Base-by-base conservation (phyloP, 2,888 invertebrate species). In the Apodemia duryi region DNA sequence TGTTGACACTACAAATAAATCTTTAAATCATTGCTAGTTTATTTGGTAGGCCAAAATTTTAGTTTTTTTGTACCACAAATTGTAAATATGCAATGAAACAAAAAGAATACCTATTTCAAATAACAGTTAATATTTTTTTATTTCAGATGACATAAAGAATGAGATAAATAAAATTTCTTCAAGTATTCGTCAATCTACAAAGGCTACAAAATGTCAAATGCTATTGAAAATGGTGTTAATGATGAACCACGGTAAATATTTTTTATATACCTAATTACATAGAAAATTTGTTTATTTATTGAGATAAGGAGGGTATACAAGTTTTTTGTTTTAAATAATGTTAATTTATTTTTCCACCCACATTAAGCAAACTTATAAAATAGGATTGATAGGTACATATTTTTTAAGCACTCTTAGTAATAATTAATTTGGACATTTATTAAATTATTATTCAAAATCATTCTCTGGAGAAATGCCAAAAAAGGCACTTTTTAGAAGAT, bases 201-300 rank as follows among this genome's bases (percentile, higher is more conserved):
- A 57, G 11, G 29, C 32, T 57, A 52, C 66, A 81, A 74, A 70
- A 88, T 90, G 90, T 84, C 90, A 67, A 85, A 80, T 71, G 72
- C 81, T n/a, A 81, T 81, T 46, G 88, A 90, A 77, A 88, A 87
- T 68, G 88, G 88, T 10, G 74, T 86, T 32, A 81, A 77, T 51
- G 90, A 90, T 68, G 90, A 90, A 61, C 75, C 73, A 67, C 83
- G 86, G 90, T 91, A 83, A 83, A 73, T 74, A n/a, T 21, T 41
- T 9, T 60, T 32, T 63, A 41, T 46, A 6, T 38, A 46, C 4
- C 2, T 46, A 46, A 21, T 21, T 21, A 21, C 21, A 21, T 21
- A 21, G 46, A 13, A 46, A 46, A 0, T 11, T 46, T 4, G 46
- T 46, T 46, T 46, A 2, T 46, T 46, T 46, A 13, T 13, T 46